A percentile compares a stretch with the other conserved stretches of the same genome.
Conservation (phyloP, 2,113 vertebrate species). For the Loxodonta africana region DNA sequence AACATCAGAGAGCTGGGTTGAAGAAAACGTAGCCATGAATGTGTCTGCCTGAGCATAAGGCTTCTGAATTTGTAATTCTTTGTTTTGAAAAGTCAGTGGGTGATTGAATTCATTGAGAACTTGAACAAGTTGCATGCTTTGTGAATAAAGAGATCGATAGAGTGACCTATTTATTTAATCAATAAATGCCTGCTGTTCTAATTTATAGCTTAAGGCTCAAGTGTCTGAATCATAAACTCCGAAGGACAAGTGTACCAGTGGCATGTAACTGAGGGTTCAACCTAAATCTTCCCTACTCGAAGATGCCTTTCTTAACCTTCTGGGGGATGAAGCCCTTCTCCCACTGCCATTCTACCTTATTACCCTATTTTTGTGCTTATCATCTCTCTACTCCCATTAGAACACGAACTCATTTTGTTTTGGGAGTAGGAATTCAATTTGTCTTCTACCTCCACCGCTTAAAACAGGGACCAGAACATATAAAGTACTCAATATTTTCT, state of each 20-base stretch:
- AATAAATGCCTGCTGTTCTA: not conserved
- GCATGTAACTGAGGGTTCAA: not conserved
- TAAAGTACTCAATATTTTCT: slow-evolving; percentile 1
- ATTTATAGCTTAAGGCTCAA: not conserved
- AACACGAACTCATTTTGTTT: not conserved
- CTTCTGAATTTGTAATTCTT: slow-evolving; percentile 1
- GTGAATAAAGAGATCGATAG: not conserved
- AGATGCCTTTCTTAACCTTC: not conserved
- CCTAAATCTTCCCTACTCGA: not conserved
- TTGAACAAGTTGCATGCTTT: not conserved
- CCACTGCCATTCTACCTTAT: not conserved
- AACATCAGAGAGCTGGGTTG: not conserved
- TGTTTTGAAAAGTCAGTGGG: slow-evolving; percentile 18
- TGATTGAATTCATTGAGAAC: slow-evolving; percentile 34
- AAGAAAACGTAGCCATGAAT: not conserved
- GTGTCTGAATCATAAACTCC: not conserved
- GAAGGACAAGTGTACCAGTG: not conserved
- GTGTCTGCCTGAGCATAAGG: not conserved
- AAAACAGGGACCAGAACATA: not conserved
- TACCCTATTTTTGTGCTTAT: not conserved
- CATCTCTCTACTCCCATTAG: not conserved
- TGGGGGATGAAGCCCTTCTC: not conserved
- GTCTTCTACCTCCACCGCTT: not conserved
- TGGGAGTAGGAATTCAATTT: not conserved
- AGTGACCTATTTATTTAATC: not conserved